Evolutionary conservation across 37 sponge, comb jelly and placozoan species (phyloP).

Genomic region (Ephydatia muelleri): DNA sequence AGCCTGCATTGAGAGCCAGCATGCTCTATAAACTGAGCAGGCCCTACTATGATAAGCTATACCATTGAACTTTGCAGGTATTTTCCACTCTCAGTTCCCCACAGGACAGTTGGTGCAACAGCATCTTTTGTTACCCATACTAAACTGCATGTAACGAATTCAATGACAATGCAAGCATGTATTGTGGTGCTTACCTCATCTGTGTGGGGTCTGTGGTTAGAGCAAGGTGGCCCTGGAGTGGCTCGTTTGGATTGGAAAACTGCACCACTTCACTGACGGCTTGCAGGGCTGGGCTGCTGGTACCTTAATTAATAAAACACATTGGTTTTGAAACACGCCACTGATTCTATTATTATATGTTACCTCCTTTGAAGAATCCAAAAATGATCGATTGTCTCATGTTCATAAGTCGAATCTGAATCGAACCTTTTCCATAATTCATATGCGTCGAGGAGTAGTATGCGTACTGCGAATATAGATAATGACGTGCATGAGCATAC

Average conservation of each 20-base stretch:
- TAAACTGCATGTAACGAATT: conserved; percentile 16
- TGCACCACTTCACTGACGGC: conserved; percentile 42
- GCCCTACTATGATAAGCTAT: background rate
- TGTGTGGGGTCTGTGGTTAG: conserved; percentile 51
- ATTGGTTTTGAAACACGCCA: conserved; percentile 3
- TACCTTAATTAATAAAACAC: background rate
- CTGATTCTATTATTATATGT: background rate
- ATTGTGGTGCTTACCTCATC: conserved; percentile 47
- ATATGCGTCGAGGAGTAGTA: conserved; percentile 27
- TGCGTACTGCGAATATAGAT: conserved; percentile 17
- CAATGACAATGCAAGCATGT: background rate
- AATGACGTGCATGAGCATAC: background rate
- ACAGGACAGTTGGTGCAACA: conserved; percentile 40
- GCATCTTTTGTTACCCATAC: conserved; percentile 63
- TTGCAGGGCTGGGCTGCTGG: conserved; percentile 25
- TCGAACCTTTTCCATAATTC: conserved; percentile 31
- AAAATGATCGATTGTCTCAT: conserved; percentile 51
- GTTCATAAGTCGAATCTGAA: conserved; percentile 55
- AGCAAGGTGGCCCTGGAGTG: conserved; percentile 66
- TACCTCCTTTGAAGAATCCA: conserved; percentile 65
- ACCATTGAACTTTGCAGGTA: conserved; percentile 18
- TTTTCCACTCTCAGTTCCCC: conserved; percentile 37
- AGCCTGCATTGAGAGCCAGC: conserved; percentile 21
- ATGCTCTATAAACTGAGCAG: background rate
- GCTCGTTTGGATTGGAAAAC: conserved; percentile 67